These are phyloP conservation scores for Lissocephala sabroskyi DNA, from an alignment of 2,888 invertebrate species.

Conservation along the genomic window DNA sequence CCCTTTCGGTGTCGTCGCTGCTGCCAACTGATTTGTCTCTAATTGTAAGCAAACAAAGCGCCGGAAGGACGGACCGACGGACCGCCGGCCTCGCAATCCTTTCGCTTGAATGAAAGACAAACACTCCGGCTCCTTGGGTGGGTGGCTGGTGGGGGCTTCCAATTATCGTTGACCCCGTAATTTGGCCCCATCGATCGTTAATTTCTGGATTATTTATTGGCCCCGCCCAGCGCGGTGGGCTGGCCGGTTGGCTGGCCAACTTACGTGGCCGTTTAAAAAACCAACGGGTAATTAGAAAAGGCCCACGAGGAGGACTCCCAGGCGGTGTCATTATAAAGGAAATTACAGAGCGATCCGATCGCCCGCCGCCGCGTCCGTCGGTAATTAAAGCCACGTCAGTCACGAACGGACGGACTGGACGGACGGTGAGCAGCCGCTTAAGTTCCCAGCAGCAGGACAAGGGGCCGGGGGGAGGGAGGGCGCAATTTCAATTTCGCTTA, in stretches of 20 bases:
- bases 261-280: too few species aligned
- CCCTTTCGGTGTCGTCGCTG: slow-evolving; percentile 52
- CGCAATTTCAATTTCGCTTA: slow-evolving; percentile 28
- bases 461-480: slow-evolving; percentile 2
- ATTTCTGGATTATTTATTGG: slow-evolving; percentile 46
- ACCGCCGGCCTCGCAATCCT: slow-evolving; percentile 5
- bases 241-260: too few species aligned
- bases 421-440: slow-evolving; percentile 43
- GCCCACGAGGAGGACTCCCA: too few species aligned
- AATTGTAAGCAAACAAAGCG: slow-evolving; percentile 58
- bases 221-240: slow-evolving; percentile 16
- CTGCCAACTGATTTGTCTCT: slow-evolving; percentile 59
- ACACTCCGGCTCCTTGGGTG: too few species aligned
- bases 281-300: too few species aligned
- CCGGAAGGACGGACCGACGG: slow-evolving; percentile 24
- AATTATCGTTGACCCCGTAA: background rate
- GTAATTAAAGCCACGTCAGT: slow-evolving; percentile 51
- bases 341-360: slow-evolving; percentile 48
- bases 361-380: too few species aligned
- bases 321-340: slow-evolving; percentile 4
- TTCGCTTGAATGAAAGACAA: too few species aligned
- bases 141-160: background rate
- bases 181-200: slow-evolving; percentile 11
- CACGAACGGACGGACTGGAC: too few species aligned
- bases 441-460: slow-evolving; percentile 27